Evolutionary conservation across 2,888 invertebrate genomes (phyloP).

Genomic region (Epistrophe eligans): DNA sequence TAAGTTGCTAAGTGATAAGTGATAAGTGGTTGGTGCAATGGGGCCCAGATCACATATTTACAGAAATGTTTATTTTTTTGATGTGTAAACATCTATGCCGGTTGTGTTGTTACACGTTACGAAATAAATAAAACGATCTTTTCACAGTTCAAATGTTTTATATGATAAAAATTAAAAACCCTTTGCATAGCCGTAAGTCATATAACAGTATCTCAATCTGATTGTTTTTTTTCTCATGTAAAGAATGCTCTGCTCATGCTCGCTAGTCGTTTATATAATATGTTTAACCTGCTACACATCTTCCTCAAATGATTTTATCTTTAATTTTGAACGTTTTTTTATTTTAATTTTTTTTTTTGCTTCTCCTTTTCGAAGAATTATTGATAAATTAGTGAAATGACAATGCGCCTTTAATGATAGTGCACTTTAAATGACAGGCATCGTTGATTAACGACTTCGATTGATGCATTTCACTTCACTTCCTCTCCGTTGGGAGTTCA

Average conservation of each 20-base stretch:
- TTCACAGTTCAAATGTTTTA: too few relatives aligned
- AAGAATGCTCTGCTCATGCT: background rate
- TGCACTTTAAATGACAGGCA: constrained; percentile 74
- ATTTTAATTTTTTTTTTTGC: background rate
- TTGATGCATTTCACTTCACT: constrained; percentile 75
- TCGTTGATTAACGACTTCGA: constrained; percentile 74
- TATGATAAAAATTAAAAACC: too few relatives aligned
- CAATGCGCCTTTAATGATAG: constrained; percentile 67
- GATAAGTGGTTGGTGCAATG: too few relatives aligned
- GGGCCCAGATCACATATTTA: too few relatives aligned
- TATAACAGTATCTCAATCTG: too few relatives aligned
- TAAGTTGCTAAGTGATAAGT: too few relatives aligned
- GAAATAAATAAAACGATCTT: too few relatives aligned
- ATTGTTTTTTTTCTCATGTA: too few relatives aligned
- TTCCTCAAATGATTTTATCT: constrained; percentile 4
- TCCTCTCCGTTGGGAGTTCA: constrained; percentile 65
- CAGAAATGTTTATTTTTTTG: too few relatives aligned
- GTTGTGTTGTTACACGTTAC: too few relatives aligned
- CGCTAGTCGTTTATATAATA: background rate
- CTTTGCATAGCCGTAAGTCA: too few relatives aligned
- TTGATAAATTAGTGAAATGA: constrained; percentile 73
- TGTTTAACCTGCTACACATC: background rate
- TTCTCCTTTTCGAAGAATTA: constrained; percentile 30
- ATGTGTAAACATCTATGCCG: too few relatives aligned
- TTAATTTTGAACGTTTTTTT: background rate